Evolutionary conservation across 1,140 invertebrate genomes (phyloP), one percentile per base, ranked within the genome.

Genomic region (Pseudomyrmex concolor): DNA sequence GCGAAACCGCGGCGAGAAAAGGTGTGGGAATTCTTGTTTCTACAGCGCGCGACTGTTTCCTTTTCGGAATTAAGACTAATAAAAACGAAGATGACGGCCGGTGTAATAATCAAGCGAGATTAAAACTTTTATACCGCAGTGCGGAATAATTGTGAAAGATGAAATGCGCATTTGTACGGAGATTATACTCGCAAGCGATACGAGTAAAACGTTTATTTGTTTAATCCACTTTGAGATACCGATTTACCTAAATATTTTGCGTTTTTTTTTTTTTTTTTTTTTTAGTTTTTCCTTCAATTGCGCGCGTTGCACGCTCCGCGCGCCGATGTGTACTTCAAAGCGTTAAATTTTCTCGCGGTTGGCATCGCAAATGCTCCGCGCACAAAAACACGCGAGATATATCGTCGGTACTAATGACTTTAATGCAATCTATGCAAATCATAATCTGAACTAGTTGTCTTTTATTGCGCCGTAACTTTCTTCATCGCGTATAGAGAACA

Each of bases 381-480:
- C 48, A 70, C 57, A 70, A 80, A 70, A 59, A 67, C 17, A 13
- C 43, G 54, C 22, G 10, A 80, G 19, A 19, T 80, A 80, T 70
- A 60, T 70, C 64, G 76, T 59, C 22, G 43, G 50, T 34, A 60
- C 66, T 70, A 81, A 72, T 81, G 22, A 59, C 68, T 74, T 63
- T 73, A 82, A 82, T 12, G 48, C 60, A 82, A 82, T 82, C 68
- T 82, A 74, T 82, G 48, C 74, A 74, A 82, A 82, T 82, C 59
- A 82, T 73, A 73, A 82, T 64, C 63, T 62, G 63, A 72, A 73
- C 78, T 63, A 34, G 70, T 74, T 82, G 74, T 59, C 68, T 73
- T 82, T 73, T 82, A 82, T 73, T 70, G 59, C 70, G 25, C 25
- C 57, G 48, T 50, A 83, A 77, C 62, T 83, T 59, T 80, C 22